A percentile compares a stretch with the other conserved stretches of the same genome.
These are phyloP conservation scores for Ceratoteleas bidentatus DNA, from an alignment of 1,140 invertebrate species.

Conservation along the genomic window DNA sequence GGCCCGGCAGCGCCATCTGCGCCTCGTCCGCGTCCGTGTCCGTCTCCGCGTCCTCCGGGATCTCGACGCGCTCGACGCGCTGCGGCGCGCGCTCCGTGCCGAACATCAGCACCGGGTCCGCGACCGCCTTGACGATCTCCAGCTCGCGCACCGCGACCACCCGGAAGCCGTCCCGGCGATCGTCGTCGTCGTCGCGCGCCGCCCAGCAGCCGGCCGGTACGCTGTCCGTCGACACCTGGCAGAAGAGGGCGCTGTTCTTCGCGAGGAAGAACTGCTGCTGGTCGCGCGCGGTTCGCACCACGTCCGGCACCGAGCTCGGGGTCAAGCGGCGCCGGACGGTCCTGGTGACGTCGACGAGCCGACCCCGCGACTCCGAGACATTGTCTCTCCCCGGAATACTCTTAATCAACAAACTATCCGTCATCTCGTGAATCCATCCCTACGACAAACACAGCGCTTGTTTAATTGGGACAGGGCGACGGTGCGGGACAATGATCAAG, in stretches of 20 bases:
- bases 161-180: slow-evolving; percentile 75
- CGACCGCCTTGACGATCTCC: slow-evolving; percentile 81
- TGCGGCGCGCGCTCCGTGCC: slow-evolving; percentile 77
- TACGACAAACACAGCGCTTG: slow-evolving; percentile 73
- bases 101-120: slow-evolving; percentile 76
- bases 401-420: slow-evolving; percentile 77
- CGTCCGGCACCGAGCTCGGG: slow-evolving; percentile 74
- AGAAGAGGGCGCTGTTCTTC: slow-evolving; percentile 86
- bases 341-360: slow-evolving; percentile 71
- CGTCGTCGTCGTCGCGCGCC: too few relatives aligned
- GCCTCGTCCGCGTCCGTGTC: slow-evolving; percentile 83
- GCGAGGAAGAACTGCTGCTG: slow-evolving; percentile 82
- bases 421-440: slow-evolving; percentile 78
- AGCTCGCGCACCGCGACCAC: slow-evolving; percentile 83
- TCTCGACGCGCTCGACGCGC: slow-evolving; percentile 74
- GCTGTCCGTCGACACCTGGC: slow-evolving; percentile 85
- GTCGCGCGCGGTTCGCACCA: slow-evolving; percentile 73
- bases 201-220: slow-evolving; percentile 66
- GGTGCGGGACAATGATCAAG: not conserved
- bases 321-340: slow-evolving; percentile 74
- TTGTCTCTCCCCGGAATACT: slow-evolving; percentile 76
- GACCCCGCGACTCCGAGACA: slow-evolving; percentile 65
- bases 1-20: not conserved
- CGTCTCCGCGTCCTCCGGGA: slow-evolving; percentile 81
- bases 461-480: slow-evolving; percentile 4